These are phyloP conservation scores for Castor canadensis DNA, from an alignment of 2,113 vertebrate genomes.

Conservation along the genomic window DNA sequence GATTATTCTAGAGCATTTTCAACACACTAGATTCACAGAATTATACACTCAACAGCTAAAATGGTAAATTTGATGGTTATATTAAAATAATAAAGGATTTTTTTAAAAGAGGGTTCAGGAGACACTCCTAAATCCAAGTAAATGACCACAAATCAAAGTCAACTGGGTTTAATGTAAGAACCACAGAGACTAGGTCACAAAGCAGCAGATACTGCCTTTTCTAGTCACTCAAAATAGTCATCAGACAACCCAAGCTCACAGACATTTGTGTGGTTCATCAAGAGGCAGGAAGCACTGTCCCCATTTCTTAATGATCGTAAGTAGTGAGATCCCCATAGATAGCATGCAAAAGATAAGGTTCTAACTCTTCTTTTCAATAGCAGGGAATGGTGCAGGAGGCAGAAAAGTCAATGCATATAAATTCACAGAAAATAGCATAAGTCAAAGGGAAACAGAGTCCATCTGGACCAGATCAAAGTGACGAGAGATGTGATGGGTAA, in stretches of 20 bases:
- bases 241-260: too few species aligned
- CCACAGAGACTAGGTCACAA: neutral
- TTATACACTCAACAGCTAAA: neutral
- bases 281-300: neutral
- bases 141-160: neutral
- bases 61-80: neutral
- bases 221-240: neutral
- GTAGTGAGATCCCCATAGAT: neutral
- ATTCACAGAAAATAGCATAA: conserved; percentile 5
- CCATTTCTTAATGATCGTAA: neutral
- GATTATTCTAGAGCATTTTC: neutral
- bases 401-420: neutral
- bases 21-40: neutral
- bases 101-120: neutral
- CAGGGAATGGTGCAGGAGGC: neutral
- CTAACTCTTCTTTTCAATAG: neutral
- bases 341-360: neutral
- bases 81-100: neutral
- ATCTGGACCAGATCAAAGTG: conserved; percentile 48
- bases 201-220: neutral
- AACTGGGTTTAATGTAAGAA: neutral
- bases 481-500: neutral
- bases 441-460: neutral
- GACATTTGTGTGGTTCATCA: neutral
- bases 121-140: neutral